These are phyloP conservation scores for Parasteatoda lunata DNA, from an alignment of 2,888 invertebrate genomes.

Conservation along the genomic window DNA sequence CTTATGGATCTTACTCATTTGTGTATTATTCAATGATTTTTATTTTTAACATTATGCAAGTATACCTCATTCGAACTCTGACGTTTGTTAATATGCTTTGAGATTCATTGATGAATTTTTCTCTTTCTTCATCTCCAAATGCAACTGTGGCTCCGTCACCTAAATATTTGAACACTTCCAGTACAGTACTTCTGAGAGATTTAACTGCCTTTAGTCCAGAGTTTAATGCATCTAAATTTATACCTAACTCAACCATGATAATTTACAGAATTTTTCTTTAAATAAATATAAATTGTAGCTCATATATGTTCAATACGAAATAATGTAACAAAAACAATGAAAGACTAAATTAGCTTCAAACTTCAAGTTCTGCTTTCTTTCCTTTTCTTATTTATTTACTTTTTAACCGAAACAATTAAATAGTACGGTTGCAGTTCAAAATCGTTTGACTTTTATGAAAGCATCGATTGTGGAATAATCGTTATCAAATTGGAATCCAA, in stretches of 20 bases:
- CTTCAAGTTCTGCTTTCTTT: too few relatives aligned
- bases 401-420: too few relatives aligned
- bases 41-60: background rate
- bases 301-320: too few relatives aligned
- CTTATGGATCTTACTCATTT: background rate
- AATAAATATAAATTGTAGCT: too few relatives aligned
- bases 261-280: too few relatives aligned
- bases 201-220: conserved; percentile 84
- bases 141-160: conserved; percentile 81
- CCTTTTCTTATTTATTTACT: too few relatives aligned
- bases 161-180: conserved; percentile 87
- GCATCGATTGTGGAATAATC: too few relatives aligned
- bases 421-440: too few relatives aligned
- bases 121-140: conserved; percentile 80
- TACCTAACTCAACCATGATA: conserved; percentile 46
- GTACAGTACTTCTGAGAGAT: conserved; percentile 86
- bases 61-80: conserved; percentile 84
- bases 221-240: conserved; percentile 76
- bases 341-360: too few relatives aligned
- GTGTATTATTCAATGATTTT: background rate
- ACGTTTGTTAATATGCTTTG: conserved; percentile 88
- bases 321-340: too few relatives aligned
- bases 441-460: too few relatives aligned
- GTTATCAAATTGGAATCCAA: too few relatives aligned
- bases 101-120: conserved; percentile 81